Conservation (phyloP, 2,113 vertebrate genomes). For the Scartelaos histophorus region DNA sequence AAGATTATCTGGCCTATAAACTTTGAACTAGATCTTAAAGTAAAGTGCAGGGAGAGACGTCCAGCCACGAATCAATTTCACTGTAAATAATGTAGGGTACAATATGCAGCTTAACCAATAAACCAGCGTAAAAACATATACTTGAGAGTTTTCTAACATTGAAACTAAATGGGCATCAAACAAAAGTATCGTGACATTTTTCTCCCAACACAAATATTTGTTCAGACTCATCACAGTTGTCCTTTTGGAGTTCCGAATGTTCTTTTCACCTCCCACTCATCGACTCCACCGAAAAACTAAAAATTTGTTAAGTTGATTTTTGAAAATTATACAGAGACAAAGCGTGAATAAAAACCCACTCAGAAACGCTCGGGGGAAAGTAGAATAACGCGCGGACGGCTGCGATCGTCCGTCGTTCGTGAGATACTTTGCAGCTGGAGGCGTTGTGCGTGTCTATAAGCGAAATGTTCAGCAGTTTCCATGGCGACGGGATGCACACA, state of each 20-base stretch:
- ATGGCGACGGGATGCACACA: too few relatives aligned
- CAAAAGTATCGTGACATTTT: neutral
- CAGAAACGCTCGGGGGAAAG: neutral
- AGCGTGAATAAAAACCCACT: neutral
- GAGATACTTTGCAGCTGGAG: too few relatives aligned
- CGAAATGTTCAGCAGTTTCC: too few relatives aligned
- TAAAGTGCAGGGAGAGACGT: too few relatives aligned
- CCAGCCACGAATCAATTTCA: too few relatives aligned
- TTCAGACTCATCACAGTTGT: neutral
- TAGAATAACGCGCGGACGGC: too few relatives aligned
- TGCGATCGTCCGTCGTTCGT: too few relatives aligned
- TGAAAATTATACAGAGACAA: neutral
- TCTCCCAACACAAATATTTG: neutral
- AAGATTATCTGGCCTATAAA: too few relatives aligned
- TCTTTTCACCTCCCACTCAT: slow-evolving; percentile 3
- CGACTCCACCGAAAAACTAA: neutral
- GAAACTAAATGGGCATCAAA: neutral
- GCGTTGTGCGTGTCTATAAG: too few relatives aligned
- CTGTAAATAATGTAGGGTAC: too few relatives aligned
- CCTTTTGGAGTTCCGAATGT: neutral
- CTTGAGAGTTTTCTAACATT: neutral
- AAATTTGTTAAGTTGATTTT: neutral
- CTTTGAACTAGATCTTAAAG: too few relatives aligned
- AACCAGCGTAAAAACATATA: neutral
- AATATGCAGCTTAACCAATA: too few relatives aligned